Base-by-base conservation (phyloP, 2,113 vertebrate species). In the Trinectes maculatus region DNA sequence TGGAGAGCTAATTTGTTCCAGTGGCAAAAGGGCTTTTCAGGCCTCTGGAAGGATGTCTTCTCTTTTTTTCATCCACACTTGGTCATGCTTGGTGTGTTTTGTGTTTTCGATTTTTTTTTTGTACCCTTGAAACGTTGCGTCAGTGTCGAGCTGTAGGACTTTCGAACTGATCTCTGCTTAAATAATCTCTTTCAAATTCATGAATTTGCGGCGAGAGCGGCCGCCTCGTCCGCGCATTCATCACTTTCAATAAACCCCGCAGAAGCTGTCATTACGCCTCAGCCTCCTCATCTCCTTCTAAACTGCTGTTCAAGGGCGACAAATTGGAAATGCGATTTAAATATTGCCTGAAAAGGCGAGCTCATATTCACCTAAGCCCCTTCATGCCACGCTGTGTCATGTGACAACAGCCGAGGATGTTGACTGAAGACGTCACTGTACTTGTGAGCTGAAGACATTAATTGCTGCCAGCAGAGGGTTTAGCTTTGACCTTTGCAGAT, bases 291-390 rank as follows among this genome's bases (percentile, higher is more conserved):
- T 80, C 73, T 68, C 52, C 58, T 79, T 78, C 81, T 87, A 83
- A 85, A 86, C 86, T 60, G 57, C 79, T 65, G 79, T 84, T 92
- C 84, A 80, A 89, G 86, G 79, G 85, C 82, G 80, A 77, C 82
- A 90, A 89, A 89, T 91, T 91, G 86, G 86, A 90, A 89, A 91
- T 87, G 86, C 82, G 82, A 90, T 92, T 93, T 90, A 91, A 91
- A 91, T 89, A 86, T 85, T 74, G 84, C 83, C 88, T 74, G 77
- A 87, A 90, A 91, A 72, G 68, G 84, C 90, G 86, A 80, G 85
- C 82, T 91, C 72, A 74, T 76, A 83, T 90, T 90, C 90, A 90
- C 88, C 85, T 87, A 87, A 87, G 60, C 69, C 66, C 79, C 54
- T 15, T 24, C 54, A 1, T 58, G 64, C 71, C 74, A 63, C 68